Percentiles rank a stretch among this genome's conserved stretches.
These are phyloP conservation scores for Magallana angulata DNA, from an alignment of 1,140 invertebrate genomes.

Conservation along the genomic window DNA sequence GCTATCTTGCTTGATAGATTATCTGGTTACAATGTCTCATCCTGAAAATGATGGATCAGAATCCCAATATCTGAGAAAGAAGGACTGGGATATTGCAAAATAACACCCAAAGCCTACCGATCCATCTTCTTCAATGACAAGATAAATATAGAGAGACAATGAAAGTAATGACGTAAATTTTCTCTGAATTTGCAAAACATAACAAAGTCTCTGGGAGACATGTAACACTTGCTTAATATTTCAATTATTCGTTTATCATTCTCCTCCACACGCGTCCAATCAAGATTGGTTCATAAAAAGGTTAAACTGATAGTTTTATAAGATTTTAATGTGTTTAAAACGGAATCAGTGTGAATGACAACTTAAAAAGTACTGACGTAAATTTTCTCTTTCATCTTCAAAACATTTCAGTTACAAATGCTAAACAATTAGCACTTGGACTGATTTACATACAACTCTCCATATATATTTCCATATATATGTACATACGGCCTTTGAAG, in stretches of 20 bases:
- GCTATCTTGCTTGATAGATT: slow-evolving; percentile 14
- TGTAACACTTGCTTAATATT: background rate
- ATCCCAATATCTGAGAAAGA: slow-evolving; percentile 11
- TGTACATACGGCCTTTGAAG: too few species aligned
- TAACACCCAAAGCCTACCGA: background rate
- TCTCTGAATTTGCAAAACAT: background rate
- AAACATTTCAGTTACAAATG: background rate
- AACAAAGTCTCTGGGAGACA: background rate
- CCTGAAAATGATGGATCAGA: background rate
- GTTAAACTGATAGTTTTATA: too few species aligned
- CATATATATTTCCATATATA: too few species aligned
- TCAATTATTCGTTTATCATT: background rate
- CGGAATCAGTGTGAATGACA: too few species aligned
- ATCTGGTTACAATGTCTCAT: slow-evolving; percentile 2
- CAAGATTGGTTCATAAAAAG: too few species aligned
- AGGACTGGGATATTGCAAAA: background rate
- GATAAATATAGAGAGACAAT: background rate
- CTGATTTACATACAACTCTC: too few species aligned
- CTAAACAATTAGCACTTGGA: too few species aligned
- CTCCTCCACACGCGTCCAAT: too few species aligned
- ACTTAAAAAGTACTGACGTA: background rate
- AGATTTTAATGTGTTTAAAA: too few species aligned
- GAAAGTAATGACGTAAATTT: background rate
- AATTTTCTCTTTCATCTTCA: background rate
- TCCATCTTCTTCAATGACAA: slow-evolving; percentile 8